phyloP scores from a whole-genome alignment of 2,888 invertebrate genomes.

The Tenthredo mesomela region DNA sequence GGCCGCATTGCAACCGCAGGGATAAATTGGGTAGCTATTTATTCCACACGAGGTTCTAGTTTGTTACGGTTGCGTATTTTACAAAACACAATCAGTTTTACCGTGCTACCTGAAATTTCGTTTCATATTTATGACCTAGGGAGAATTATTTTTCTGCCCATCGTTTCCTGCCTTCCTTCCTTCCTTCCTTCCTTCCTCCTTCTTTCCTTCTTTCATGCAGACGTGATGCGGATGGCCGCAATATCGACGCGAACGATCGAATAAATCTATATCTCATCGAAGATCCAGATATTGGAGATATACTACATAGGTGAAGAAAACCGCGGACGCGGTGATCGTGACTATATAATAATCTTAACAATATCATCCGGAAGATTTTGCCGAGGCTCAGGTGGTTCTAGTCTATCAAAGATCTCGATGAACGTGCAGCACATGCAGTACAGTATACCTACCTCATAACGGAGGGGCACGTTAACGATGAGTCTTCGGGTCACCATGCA shows the following conservation, averaged over 20 bases:
- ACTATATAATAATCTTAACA: background rate
- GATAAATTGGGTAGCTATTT: background rate
- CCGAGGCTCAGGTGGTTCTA: conserved; percentile 32
- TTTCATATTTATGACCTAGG: conserved; percentile 21
- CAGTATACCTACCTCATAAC: background rate
- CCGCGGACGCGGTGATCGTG: background rate
- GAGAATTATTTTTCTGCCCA: background rate
- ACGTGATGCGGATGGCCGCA: background rate
- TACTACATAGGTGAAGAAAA: background rate
- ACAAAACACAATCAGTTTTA: conserved; percentile 16
- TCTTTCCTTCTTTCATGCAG: background rate
- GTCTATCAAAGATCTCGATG: conserved; percentile 26
- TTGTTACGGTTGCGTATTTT: background rate
- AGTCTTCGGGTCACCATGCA: conserved; percentile 17
- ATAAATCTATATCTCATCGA: background rate
- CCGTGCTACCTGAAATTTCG: conserved; percentile 38
- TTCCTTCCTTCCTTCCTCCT: background rate
- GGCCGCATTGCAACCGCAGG: conserved; percentile 40
- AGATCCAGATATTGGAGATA: background rate
- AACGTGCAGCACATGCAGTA: conserved; percentile 14
- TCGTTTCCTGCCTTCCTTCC: background rate
- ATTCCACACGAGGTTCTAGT: background rate
- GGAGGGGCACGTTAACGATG: conserved; percentile 10
- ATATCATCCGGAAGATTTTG: background rate
- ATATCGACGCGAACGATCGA: background rate